These are phyloP conservation scores for Tribolium madens DNA, from an alignment of 1,140 invertebrate species.

Conservation along the genomic window DNA sequence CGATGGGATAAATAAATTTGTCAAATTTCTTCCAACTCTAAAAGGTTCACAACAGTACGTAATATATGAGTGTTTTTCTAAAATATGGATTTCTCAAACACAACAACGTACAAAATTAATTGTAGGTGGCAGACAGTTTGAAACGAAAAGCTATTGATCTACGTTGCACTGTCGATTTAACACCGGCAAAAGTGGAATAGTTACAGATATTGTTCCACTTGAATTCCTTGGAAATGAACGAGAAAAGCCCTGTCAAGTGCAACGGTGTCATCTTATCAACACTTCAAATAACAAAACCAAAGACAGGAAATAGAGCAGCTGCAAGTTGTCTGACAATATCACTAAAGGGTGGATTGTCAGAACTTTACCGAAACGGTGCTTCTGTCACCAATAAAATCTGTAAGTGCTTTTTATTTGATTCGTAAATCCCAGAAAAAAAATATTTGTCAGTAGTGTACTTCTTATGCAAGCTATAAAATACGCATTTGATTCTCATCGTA, in stretches of 20 bases:
- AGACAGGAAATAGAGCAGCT: slow-evolving; percentile 15
- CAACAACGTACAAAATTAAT: too few relatives aligned
- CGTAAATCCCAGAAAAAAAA: neutral
- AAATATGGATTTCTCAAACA: too few relatives aligned
- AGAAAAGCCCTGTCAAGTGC: slow-evolving; percentile 20
- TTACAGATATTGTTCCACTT: slow-evolving; percentile 17
- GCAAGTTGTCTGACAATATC: slow-evolving; percentile 13
- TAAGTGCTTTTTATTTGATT: neutral
- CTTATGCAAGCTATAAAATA: neutral
- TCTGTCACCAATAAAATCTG: slow-evolving; percentile 1
- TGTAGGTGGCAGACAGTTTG: neutral
- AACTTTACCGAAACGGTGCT: neutral
- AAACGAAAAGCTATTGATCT: neutral
- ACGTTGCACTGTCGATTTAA: neutral
- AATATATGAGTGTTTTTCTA: neutral
- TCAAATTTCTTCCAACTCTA: neutral
- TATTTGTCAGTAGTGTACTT: neutral
- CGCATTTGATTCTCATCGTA: neutral
- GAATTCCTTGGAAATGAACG: slow-evolving; percentile 17
- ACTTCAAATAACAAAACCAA: slow-evolving; percentile 31
- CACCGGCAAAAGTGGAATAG: slow-evolving; percentile 14
- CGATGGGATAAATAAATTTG: slow-evolving; percentile 29
- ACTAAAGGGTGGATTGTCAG: neutral
- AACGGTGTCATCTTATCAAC: slow-evolving; percentile 16
- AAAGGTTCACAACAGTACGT: neutral